Conservation (phyloP, 1,140 invertebrate genomes). For the Calliopsis andreniformis region DNA sequence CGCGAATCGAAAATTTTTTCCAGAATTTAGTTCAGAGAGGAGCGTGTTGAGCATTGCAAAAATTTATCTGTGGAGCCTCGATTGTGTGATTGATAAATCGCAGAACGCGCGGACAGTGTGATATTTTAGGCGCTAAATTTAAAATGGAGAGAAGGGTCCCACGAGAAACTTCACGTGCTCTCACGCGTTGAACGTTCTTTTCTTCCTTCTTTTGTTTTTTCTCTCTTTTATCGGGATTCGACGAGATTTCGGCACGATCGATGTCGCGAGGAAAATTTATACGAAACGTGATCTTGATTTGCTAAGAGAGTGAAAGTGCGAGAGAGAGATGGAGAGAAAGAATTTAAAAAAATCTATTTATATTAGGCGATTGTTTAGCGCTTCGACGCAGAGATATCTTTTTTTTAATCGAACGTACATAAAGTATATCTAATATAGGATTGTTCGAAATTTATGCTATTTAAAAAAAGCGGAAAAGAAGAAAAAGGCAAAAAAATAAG, state of each 20-base stretch:
- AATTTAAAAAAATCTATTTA: slow-evolving; percentile 22
- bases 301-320: background rate
- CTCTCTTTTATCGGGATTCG: background rate
- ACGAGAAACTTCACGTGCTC: slow-evolving; percentile 30
- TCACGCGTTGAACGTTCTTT: slow-evolving; percentile 11
- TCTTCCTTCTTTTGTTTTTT: background rate
- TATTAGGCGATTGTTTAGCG: slow-evolving; percentile 12
- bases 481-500: background rate
- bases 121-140: slow-evolving; percentile 79
- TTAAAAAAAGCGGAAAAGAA: background rate
- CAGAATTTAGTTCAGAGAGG: too few relatives aligned
- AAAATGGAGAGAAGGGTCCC: slow-evolving; percentile 45
- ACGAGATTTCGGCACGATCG: slow-evolving; percentile 9
- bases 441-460: slow-evolving; percentile 29
- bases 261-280: background rate
- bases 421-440: slow-evolving; percentile 1
- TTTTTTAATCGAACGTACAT: background rate
- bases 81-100: slow-evolving; percentile 46
- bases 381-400: background rate
- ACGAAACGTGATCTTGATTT: background rate
- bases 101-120: slow-evolving; percentile 72
- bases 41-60: too few relatives aligned
- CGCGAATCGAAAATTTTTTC: background rate
- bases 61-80: too few relatives aligned
- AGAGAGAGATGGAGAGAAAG: too few relatives aligned